Evolutionary conservation across 2,888 invertebrate genomes (phyloP), one percentile per base, ranked within the genome.

Genomic region (Drosophila dives): DNA sequence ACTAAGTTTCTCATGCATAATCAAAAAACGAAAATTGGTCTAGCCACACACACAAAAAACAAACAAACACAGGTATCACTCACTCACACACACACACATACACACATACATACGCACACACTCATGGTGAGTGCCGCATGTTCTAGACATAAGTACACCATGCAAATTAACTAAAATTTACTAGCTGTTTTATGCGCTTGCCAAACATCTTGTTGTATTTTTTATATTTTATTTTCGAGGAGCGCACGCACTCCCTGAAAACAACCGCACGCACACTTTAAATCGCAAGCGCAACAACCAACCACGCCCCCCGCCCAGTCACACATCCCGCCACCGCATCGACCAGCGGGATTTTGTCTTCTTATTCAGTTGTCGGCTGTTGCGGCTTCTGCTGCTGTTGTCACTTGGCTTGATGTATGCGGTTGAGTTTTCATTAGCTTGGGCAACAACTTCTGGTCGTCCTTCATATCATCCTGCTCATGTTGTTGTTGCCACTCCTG

Each of bases 141-240:
- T 64, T 73, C 85, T 84, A 89, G 83, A 87, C 88, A 87, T 84
- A 84, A 84, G 84, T 84, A 84, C 84, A 87, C 86, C 88, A 82
- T 87, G 84, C 82, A 89, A 87, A 84, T 84, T 84, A 89, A 84
- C 90, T 87, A 87, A 81, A 87, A 87, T 85, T 84, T 79, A 79
- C 83, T 89, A 84, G 80, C 82, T 72, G 55, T 82, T 81, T 70
- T 66, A 60, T 73, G 63, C 74, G 76, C 66, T 83, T 81, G 85
- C 75, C 78, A 66, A 89, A 85, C 81, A 83, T 75, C 74, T 77
- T 86, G 63, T 67, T 50, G 20, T 20, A 51, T 45, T 23, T 23
- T 15, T 3, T n/a, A 1, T 61, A 12, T 49, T 53, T 56, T 49
- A 49, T 48, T 55, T 20, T 5, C 4, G 15, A 40, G 42, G 42